Base-by-base conservation (phyloP, 2,888 invertebrate genomes). In the Octodonta nipae region DNA sequence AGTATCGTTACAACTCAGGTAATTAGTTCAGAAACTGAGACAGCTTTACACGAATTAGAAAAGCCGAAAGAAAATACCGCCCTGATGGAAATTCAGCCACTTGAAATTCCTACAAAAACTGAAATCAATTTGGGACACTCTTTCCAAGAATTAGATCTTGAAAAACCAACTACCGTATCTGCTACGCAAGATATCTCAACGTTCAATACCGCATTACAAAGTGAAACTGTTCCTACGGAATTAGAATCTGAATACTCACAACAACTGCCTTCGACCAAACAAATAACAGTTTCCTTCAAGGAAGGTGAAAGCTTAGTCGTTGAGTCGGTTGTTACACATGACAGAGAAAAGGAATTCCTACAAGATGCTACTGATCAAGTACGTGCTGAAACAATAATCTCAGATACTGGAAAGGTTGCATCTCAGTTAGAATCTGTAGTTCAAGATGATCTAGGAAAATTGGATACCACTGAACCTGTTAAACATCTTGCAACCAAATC, bases 1-100 rank as follows among this genome's bases (percentile, higher is more conserved):
- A 55, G 61, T 13, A 46, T 65, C n/a, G 55, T 55, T 1, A 49
- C 72, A 1, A 69, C 60, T 16, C 68, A 73, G 60, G 55, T 66
- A 15, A 60, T 64, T 36, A 50, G 58, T 26, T 65, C 65, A 45
- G 71, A 73, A 49, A 58, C 51, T 33, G 68, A 67, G 50, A 51
- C 55, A 25, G 36, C 46, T 2, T 55, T 67, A 10, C 46, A 55
- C 36, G 52, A 51, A 11, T 42, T 52, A 5, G 49, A 52, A 10
- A 52, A 53, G 43, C 63, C 63, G 16, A 44, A 46, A 27, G 46
- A 40, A 26, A 60, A 59, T 42, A 49, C 46, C 37, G 65, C 65
- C 15, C 43, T 47, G 14, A 37, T 55, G 11, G 54, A 55, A 38
- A 51, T 65, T 20, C 52, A 60, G 24, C 54, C 64, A 1, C 58